Evolutionary conservation across 2,797 vertebrate species (phyloP).

Genomic region (Pangasius larnaudii): DNA sequence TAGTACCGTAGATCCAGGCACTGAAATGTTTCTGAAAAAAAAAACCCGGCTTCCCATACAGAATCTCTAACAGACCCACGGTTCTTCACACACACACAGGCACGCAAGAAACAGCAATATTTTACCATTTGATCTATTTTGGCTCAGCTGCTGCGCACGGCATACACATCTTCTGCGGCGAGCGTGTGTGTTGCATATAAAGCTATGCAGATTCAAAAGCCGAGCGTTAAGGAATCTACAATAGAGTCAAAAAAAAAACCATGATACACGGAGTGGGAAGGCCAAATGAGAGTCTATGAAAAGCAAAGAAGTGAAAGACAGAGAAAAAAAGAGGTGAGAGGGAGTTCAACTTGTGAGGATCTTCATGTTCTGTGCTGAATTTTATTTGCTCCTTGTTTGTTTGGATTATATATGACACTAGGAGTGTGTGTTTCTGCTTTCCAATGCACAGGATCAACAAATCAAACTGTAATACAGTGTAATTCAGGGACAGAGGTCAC

Average conservation of each 20-base stretch:
- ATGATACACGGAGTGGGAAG: neutral
- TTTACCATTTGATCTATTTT: slow-evolving; percentile 35
- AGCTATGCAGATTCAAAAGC: neutral
- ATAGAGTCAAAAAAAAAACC: neutral
- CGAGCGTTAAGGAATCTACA: neutral
- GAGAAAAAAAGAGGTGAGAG: neutral
- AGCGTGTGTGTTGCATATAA: neutral
- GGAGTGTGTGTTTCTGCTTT: neutral
- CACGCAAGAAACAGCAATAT: slow-evolving; percentile 26
- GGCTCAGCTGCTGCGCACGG: neutral
- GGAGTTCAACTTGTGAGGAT: neutral
- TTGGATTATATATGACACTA: slow-evolving; percentile 23
- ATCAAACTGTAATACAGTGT: neutral
- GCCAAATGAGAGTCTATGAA: neutral
- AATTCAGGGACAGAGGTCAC: neutral
- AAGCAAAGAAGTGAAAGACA: neutral
- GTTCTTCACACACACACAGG: neutral
- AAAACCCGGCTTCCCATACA: neutral
- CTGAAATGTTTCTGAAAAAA: slow-evolving; percentile 12
- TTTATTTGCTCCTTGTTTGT: slow-evolving; percentile 39
- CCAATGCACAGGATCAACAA: neutral
- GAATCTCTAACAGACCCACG: neutral
- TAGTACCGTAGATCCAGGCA: neutral
- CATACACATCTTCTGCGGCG: neutral
- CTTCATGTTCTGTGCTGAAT: neutral